These are phyloP conservation scores for Dreissena rostriformis DNA, from an alignment of 1,140 invertebrate genomes.

Conservation along the genomic window DNA sequence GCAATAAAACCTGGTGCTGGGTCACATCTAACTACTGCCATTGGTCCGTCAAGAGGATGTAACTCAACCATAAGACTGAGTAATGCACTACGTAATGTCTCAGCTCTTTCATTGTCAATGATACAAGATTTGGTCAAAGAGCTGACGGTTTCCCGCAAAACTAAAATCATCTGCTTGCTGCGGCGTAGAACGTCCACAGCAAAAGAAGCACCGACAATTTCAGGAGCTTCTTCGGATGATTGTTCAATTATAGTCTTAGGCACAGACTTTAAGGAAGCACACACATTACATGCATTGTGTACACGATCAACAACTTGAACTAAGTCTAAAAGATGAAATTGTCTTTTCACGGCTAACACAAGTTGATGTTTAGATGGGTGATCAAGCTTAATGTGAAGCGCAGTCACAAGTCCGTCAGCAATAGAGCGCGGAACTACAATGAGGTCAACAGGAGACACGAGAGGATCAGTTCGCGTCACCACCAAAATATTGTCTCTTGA, in stretches of 20 bases:
- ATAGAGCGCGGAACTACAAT: constrained; percentile 47
- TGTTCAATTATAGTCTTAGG: not conserved
- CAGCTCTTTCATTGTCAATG: constrained; percentile 2
- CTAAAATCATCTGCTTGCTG: not conserved
- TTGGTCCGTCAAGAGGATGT: constrained; percentile 12
- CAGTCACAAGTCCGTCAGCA: constrained; percentile 29
- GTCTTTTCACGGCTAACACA: constrained; percentile 15
- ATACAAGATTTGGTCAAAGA: not conserved
- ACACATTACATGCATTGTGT: constrained; percentile 1
- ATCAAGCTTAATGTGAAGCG: constrained; percentile 44
- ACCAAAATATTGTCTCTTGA: constrained; percentile 39
- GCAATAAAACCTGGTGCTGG: constrained; percentile 14
- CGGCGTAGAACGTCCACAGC: constrained; percentile 17
- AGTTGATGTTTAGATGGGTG: constrained; percentile 51
- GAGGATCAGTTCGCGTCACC: not conserved
- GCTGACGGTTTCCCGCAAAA: constrained; percentile 13
- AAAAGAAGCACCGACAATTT: constrained; percentile 33
- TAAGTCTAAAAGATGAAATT: constrained; percentile 50
- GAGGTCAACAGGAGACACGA: constrained; percentile 8
- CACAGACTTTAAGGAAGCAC: constrained; percentile 30
- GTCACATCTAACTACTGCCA: not conserved
- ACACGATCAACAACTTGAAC: constrained; percentile 17
- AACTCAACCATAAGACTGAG: not conserved
- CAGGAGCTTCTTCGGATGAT: not conserved
- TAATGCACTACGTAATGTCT: constrained; percentile 1